phyloP scores from a whole-genome alignment of 2,113 vertebrate genomes.

The Argyrosomus japonicus region DNA sequence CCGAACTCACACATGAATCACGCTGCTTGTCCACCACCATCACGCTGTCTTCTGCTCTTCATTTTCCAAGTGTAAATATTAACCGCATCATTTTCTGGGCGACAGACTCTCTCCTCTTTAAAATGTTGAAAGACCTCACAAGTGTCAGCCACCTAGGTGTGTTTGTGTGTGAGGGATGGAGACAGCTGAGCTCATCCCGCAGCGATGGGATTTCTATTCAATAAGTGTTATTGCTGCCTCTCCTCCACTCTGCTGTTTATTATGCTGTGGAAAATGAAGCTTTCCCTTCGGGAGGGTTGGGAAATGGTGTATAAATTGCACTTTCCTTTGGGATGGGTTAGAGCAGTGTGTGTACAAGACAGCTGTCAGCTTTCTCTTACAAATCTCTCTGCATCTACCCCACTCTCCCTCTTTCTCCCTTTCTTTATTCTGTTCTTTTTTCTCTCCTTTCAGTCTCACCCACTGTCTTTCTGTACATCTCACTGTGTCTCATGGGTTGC shows the following conservation, averaged over 20 bases:
- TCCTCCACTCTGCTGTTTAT: slow-evolving; percentile 61
- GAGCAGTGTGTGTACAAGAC: slow-evolving; percentile 48
- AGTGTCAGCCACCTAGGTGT: slow-evolving; percentile 6
- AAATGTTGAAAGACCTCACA: slow-evolving; percentile 16
- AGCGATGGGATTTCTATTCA: slow-evolving; percentile 62
- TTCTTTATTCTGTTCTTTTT: slow-evolving; percentile 4
- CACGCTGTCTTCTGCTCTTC: background rate
- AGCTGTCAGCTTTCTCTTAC: slow-evolving; percentile 60
- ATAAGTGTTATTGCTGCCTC: slow-evolving; percentile 62
- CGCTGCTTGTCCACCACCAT: background rate
- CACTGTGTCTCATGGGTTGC: slow-evolving; percentile 44
- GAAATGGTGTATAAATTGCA: slow-evolving; percentile 64
- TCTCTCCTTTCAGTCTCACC: background rate
- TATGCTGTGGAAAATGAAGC: slow-evolving; percentile 67
- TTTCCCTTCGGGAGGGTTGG: slow-evolving; percentile 57
- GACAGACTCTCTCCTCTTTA: background rate
- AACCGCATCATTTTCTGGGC: background rate
- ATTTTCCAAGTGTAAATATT: slow-evolving; percentile 20
- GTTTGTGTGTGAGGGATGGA: background rate
- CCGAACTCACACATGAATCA: slow-evolving; percentile 6
- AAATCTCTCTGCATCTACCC: slow-evolving; percentile 20
- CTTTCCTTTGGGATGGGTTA: slow-evolving; percentile 67
- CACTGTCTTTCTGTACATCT: slow-evolving; percentile 39
- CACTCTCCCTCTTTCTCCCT: background rate
- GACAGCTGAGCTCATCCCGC: slow-evolving; percentile 46